Evolutionary conservation across 2,888 invertebrate genomes (phyloP).

Genomic region (Agrotis ipsilon): DNA sequence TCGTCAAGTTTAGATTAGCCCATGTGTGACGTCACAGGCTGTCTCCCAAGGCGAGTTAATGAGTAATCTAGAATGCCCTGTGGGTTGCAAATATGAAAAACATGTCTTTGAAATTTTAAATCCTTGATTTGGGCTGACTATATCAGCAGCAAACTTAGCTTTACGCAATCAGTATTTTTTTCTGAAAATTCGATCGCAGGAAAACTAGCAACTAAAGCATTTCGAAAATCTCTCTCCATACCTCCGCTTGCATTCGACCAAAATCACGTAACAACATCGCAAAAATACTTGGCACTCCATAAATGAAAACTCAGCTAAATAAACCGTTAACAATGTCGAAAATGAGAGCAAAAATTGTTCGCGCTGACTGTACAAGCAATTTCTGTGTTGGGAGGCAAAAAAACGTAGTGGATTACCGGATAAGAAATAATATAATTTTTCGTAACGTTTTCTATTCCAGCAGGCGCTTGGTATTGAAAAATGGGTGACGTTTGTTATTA

Average conservation of each 20-base stretch:
- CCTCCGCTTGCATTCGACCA: neutral
- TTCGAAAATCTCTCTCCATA: neutral
- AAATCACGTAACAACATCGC: neutral
- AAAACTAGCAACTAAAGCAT: neutral
- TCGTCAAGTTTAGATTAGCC: too few species aligned
- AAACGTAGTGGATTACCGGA: slow-evolving; percentile 56
- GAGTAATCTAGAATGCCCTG: too few species aligned
- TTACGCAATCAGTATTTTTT: too few species aligned
- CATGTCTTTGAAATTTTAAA: too few species aligned
- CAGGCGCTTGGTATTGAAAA: slow-evolving; percentile 47
- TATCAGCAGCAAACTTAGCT: too few species aligned
- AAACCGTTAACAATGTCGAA: slow-evolving; percentile 11
- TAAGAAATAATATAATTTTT: slow-evolving; percentile 59
- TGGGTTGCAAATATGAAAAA: too few species aligned
- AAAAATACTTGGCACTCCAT: neutral
- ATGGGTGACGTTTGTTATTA: slow-evolving; percentile 40
- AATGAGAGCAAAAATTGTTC: slow-evolving; percentile 6
- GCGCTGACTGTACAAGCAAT: slow-evolving; percentile 44
- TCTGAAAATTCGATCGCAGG: too few species aligned
- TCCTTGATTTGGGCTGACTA: too few species aligned
- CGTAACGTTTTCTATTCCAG: slow-evolving; percentile 50
- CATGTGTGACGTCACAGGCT: too few species aligned
- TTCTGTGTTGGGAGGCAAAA: slow-evolving; percentile 38
- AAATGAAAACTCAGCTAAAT: slow-evolving; percentile 13
- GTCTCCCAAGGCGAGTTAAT: too few species aligned